Percentiles rank a stretch among this genome's conserved stretches.
phyloP scores from a whole-genome alignment of 2,113 vertebrate species.

The Cyanoramphus novaezelandiae region DNA sequence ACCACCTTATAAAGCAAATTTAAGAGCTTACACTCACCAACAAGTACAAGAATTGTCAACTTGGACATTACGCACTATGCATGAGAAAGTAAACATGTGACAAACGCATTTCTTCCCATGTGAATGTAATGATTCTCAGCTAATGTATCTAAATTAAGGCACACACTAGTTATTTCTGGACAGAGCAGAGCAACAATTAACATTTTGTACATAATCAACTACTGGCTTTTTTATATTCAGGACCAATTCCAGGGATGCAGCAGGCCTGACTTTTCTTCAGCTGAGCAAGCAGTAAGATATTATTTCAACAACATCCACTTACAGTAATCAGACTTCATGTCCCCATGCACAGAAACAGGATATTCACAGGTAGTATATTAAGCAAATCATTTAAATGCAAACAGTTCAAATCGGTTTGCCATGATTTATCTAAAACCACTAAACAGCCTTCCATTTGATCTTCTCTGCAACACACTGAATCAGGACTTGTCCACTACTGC shows the following conservation, averaged over 20 bases:
- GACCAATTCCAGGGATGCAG: not conserved
- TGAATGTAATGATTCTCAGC: not conserved
- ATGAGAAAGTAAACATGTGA: not conserved
- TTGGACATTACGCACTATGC: not conserved
- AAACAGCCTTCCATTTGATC: not conserved
- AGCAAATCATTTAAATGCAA: not conserved
- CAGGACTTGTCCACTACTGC: not conserved
- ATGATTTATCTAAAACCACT: not conserved
- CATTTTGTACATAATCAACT: not conserved
- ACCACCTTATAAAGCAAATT: not conserved
- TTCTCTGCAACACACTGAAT: not conserved
- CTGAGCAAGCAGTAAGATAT: not conserved
- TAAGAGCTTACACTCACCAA: conserved; percentile 21
- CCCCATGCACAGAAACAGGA: not conserved
- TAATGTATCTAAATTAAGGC: not conserved
- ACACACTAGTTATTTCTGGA: conserved; percentile 13
- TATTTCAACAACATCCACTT: not conserved
- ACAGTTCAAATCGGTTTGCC: not conserved
- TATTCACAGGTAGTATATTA: not conserved
- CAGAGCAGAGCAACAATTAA: conserved; percentile 8
- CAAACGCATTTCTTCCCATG: conserved; percentile 3
- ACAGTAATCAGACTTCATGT: not conserved
- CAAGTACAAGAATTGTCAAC: conserved; percentile 1
- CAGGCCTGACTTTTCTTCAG: not conserved
- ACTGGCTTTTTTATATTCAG: not conserved